Base-by-base conservation (phyloP, 2,797 vertebrate genomes). In the Choloepus didactylus region DNA sequence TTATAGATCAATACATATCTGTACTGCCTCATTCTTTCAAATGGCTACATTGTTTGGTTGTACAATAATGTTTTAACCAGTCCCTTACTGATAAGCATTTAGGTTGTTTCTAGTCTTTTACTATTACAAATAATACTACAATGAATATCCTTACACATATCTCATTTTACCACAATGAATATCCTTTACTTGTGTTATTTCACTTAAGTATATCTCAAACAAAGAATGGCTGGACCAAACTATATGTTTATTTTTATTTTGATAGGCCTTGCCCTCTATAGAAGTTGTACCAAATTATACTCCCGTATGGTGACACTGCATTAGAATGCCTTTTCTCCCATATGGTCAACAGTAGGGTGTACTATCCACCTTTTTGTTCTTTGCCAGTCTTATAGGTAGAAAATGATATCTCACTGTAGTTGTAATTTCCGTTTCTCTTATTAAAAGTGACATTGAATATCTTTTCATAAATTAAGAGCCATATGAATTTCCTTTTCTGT, bases 401-500 rank as follows among this genome's bases (percentile, higher is more conserved):
- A 89, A 73, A 60, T 12, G 5, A 14, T 9, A 73, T 51, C 31
- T 93, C 51, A 15, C 3, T 86, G 14, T 27, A 44, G 51, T 49
- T 81, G 81, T 87, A 44, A 44, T 89, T 80, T 85, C 12, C 56
- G 67, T 84, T 89, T 89, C 66, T 72, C 72, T 84, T 91, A 73
- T 56, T 92, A 62, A 62, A 38, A 87, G 29, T 21, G 9, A 44
- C 14, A 56, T 7, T n/a, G 44, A 62, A 38, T 83, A 60, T 83
- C 76, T 87, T 86, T 87, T 91, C 15, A 29, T 29, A 87, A 87
- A 16, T n/a, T 56, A 77, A 46, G 44, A 91, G 66, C 21, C 21
- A 19, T 51, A 59, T 72, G 62, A 56, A 59, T 84, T 94, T 94
- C 21, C 35, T 79, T 88, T 73, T n/a, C 54, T 51, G 41, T 75